Base-by-base conservation (phyloP, 2,888 invertebrate genomes). In the Neoscelio sp. region DNA sequence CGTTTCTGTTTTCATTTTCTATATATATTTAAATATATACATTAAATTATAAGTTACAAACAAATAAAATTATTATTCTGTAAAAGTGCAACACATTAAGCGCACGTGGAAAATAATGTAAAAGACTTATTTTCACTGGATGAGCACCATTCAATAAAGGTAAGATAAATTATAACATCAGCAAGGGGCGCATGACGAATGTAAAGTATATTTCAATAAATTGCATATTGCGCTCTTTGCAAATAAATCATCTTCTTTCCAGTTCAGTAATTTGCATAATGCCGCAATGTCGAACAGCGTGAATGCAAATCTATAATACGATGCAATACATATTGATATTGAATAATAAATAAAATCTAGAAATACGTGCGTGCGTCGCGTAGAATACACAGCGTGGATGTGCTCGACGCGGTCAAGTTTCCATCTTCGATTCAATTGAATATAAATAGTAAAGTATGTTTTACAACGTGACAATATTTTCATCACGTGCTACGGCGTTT, bases 211-310 rank as follows among this genome's bases (percentile, higher is more conserved):
- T 38, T 65, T 50, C 38, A 74, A 65, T 65, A 74, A 65, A 74
- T 74, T 60, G 40, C 48, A 60, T 56, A 52, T 44, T 52, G 42
- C 48, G 35, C 50, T 10, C 17, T 52, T 60, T 67, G 33, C 26
- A 64, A 65, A 74, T 74, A 74, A 74, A 67, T 67, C 50, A 67
- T 67, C 35, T 65, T 74, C 50, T 65, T 74, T 74, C 58, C 74
- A 67, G 42, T 42, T 23, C 20, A 58, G 15, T 28, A 67, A 65
- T 67, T 74, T 67, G 65, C 65, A 74, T 74, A 74, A 74, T 74
- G 44, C 40, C 38, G 10, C 48, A 52, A 38, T 30, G 35, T 60
- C 52, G 52, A 74, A 67, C 17, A 12, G 42, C 35, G 23, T 20
- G 60, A 75, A 74, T 65, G 65, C 44, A 65, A 75, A 75, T 75